Percentiles rank a stretch among this genome's conserved stretches.
Conservation (phyloP, 2,888 invertebrate species). For the Phania funesta region DNA sequence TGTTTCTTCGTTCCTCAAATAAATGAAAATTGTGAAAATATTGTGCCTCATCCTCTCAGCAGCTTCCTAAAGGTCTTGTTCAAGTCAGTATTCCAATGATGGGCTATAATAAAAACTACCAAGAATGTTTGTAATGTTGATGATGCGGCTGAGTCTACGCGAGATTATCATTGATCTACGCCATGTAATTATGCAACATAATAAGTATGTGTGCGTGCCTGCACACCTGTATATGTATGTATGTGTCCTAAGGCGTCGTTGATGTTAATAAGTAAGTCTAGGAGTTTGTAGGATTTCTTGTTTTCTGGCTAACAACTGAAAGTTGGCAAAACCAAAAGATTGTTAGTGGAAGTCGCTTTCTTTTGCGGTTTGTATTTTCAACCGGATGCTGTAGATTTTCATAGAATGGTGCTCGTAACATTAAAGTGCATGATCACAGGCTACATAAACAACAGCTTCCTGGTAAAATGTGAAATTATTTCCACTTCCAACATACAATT, state of each 20-base stretch:
- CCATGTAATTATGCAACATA: constrained; percentile 62
- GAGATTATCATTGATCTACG: constrained; percentile 52
- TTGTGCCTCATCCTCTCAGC: constrained; percentile 25
- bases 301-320: constrained; percentile 47
- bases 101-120: constrained; percentile 16
- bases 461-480: constrained; percentile 45
- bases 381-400: constrained; percentile 57
- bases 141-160: constrained; percentile 27
- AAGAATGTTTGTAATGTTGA: constrained; percentile 50
- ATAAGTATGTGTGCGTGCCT: background rate
- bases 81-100: constrained; percentile 25
- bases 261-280: constrained; percentile 37
- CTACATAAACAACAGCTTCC: constrained; percentile 34
- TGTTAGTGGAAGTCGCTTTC: background rate
- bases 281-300: constrained; percentile 60
- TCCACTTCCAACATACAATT: background rate
- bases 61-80: constrained; percentile 47
- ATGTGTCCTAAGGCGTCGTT: constrained; percentile 11
- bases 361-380: constrained; percentile 3
- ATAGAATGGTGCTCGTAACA: constrained; percentile 17
- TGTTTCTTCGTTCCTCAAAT: constrained; percentile 35
- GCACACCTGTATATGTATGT: background rate
- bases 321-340: constrained; percentile 22
- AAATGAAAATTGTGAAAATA: constrained; percentile 56
- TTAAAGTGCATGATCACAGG: background rate